Percentiles rank a stretch among this genome's conserved stretches.
Conservation (phyloP, 2,113 vertebrate genomes). For the Andinoacara biseriatus region DNA sequence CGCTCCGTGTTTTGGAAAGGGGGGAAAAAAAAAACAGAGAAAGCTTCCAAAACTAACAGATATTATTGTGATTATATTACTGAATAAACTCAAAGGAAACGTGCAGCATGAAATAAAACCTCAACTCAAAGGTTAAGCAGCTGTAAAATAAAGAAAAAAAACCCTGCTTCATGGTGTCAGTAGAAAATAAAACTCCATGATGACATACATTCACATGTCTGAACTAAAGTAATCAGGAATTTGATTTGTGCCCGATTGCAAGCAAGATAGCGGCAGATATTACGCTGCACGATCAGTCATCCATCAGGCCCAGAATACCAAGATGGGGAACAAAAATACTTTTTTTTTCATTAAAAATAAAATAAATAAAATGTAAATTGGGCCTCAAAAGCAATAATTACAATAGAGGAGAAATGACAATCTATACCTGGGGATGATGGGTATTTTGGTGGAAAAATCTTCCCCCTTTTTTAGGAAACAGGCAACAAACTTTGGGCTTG, state of each 20-base stretch:
- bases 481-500: constrained; percentile 67
- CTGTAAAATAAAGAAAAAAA: background rate
- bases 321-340: background rate
- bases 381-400: background rate
- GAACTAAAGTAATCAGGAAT: background rate
- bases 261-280: background rate
- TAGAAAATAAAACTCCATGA: constrained; percentile 5
- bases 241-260: background rate
- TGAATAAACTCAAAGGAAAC: background rate
- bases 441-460: constrained; percentile 66
- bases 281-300: background rate
- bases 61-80: background rate
- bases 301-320: background rate
- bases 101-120: constrained; percentile 1
- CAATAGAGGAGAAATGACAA: constrained; percentile 49
- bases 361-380: background rate
- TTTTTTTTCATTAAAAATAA: background rate
- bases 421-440: constrained; percentile 75
- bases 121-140: background rate
- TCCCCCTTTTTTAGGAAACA: constrained; percentile 66
- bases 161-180: background rate
- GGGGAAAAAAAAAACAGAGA: background rate
- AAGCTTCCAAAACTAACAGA: constrained; percentile 7
- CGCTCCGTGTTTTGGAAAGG: background rate
- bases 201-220: constrained; percentile 3